Percentiles rank a stretch among this genome's conserved stretches.
Evolutionary conservation across 2,888 invertebrate species (phyloP).

Genomic region (Synanthedon formicaeformis): DNA sequence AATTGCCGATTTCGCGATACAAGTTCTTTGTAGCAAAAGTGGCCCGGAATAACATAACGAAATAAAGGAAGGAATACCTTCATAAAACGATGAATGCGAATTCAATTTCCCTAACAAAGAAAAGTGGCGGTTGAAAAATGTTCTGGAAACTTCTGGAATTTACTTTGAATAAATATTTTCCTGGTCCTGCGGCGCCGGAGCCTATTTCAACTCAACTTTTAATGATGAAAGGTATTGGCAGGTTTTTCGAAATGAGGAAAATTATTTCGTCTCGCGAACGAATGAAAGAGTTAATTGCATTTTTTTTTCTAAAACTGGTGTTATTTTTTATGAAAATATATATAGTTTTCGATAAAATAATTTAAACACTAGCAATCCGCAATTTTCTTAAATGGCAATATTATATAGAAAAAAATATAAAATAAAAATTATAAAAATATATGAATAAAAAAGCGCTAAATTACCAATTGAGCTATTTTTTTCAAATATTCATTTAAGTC

Average conservation of each 20-base stretch:
- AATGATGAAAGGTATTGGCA: background rate
- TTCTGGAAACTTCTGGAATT: slow-evolving; percentile 11
- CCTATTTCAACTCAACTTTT: background rate
- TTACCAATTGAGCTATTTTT: no score
- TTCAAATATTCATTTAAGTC: no score
- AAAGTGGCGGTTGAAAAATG: slow-evolving; percentile 31
- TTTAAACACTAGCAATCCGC: no score
- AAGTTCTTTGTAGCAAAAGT: background rate
- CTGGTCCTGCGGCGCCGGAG: background rate
- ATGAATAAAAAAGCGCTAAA: no score
- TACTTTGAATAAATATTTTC: slow-evolving; percentile 28
- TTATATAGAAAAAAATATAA: no score
- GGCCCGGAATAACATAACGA: slow-evolving; percentile 17
- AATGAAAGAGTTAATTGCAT: no score
- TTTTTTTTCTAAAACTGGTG: no score
- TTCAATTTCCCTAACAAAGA: slow-evolving; percentile 55
- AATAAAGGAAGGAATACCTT: slow-evolving; percentile 34
- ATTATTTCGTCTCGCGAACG: background rate
- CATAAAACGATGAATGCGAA: slow-evolving; percentile 47
- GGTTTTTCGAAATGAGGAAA: background rate
- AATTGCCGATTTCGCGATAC: background rate
- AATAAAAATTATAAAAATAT: no score
- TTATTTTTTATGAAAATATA: no score
- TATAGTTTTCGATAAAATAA: no score
- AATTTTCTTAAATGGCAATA: no score